Evolutionary conservation across 2,797 vertebrate genomes (phyloP).

Genomic region (Limosa lapponica): DNA sequence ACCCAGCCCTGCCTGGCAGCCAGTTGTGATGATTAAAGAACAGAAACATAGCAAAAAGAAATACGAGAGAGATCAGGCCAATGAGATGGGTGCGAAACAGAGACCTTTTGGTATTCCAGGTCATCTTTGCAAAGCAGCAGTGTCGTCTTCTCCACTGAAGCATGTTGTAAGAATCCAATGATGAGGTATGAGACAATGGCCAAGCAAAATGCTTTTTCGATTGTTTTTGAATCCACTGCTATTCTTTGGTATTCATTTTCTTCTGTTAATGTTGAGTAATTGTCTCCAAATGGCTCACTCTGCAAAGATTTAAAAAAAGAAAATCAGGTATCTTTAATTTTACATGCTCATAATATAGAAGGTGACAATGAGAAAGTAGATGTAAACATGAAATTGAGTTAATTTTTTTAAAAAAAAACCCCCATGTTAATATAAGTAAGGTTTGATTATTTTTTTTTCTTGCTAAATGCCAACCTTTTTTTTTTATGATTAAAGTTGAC

Average conservation of each 20-base stretch:
- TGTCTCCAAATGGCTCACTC: conserved; percentile 39
- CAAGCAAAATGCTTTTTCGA: background rate
- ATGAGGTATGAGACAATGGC: background rate
- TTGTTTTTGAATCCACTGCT: conserved; percentile 35
- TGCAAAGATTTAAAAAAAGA: conserved; percentile 24
- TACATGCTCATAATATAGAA: accelerated
- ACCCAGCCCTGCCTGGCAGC: conserved; percentile 81
- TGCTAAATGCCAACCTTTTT: background rate
- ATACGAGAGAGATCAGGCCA: conserved; percentile 85
- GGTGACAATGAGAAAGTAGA: background rate
- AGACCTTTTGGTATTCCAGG: conserved; percentile 91
- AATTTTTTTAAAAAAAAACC: background rate
- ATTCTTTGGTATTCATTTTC: conserved; percentile 74
- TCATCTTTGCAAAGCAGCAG: conserved; percentile 97
- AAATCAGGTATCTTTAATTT: background rate
- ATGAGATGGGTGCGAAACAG: conserved; percentile 87
- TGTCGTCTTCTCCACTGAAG: conserved; percentile 96
- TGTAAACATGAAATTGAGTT: background rate
- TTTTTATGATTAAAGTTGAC: background rate
- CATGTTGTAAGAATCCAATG: conserved; percentile 86
- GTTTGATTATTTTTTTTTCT: background rate
- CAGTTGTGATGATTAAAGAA: conserved; percentile 88
- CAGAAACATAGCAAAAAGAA: conserved; percentile 85
- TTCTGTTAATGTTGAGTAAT: background rate
- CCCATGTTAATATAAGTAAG: background rate